Conservation (phyloP, 2,888 invertebrate species). For the Cosmia pyralina region DNA sequence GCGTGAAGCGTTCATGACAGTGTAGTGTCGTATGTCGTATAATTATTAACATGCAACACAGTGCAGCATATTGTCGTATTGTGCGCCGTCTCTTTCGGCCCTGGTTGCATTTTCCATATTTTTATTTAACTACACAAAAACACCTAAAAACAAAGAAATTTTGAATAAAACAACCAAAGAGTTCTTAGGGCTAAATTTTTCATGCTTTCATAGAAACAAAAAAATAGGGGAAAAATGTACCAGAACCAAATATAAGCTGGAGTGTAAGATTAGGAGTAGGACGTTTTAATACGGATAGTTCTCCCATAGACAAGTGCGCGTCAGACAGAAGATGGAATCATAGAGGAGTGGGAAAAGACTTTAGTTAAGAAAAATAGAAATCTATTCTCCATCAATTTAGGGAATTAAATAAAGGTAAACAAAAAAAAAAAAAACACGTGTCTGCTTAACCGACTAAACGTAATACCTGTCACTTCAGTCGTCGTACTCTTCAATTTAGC, state of each 20-base stretch:
- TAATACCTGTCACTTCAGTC: too few species aligned
- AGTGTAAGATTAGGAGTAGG: conserved; percentile 35
- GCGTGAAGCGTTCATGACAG: conserved; percentile 71
- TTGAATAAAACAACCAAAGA: conserved; percentile 69
- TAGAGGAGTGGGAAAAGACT: not conserved
- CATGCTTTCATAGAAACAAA: conserved; percentile 65
- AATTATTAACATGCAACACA: conserved; percentile 77
- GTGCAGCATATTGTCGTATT: conserved; percentile 81
- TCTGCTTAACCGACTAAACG: too few species aligned
- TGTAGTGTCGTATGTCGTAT: conserved; percentile 55
- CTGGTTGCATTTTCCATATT: conserved; percentile 86
- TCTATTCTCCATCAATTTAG: too few species aligned
- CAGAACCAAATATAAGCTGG: conserved; percentile 85
- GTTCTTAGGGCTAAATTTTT: conserved; percentile 54
- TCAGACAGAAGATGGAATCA: conserved; percentile 6
- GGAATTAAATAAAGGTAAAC: too few species aligned
- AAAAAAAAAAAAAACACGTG: too few species aligned
- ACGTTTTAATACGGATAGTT: conserved; percentile 24
- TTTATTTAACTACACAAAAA: conserved; percentile 72
- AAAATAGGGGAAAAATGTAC: conserved; percentile 81
- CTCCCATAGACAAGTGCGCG: conserved; percentile 7
- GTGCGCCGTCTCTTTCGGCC: conserved; percentile 88
- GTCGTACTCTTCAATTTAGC: too few species aligned
- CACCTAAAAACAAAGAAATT: conserved; percentile 84
- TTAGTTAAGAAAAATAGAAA: not conserved